These are phyloP conservation scores for Ophion ellenae DNA, from an alignment of 2,888 invertebrate genomes.

Conservation along the genomic window DNA sequence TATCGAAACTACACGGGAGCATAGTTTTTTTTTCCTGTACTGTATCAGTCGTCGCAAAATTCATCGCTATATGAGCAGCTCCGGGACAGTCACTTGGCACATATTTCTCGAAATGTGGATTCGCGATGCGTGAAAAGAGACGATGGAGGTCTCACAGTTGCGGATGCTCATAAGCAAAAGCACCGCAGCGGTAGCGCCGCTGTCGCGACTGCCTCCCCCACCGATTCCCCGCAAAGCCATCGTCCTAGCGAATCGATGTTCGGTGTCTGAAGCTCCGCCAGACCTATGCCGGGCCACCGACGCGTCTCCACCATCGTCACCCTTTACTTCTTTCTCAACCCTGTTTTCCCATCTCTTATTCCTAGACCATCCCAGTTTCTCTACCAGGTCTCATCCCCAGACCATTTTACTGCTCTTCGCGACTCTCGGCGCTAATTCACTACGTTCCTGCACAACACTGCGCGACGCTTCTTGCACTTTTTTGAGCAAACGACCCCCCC, in stretches of 20 bases:
- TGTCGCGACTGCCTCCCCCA: constrained; percentile 66
- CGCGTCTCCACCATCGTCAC: constrained; percentile 35
- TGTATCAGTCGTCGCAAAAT: no score
- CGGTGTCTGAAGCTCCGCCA: constrained; percentile 72
- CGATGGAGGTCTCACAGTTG: constrained; percentile 57
- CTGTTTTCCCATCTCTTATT: background rate
- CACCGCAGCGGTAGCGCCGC: constrained; percentile 69
- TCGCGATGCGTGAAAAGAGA: constrained; percentile 24
- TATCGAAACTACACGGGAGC: no score
- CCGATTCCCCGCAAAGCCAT: constrained; percentile 75
- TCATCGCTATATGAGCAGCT: no score
- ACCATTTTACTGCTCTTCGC: background rate
- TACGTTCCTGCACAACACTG: no score
- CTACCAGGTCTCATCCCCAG: no score
- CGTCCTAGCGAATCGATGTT: constrained; percentile 81
- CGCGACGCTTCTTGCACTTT: no score
- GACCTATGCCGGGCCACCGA: constrained; percentile 66
- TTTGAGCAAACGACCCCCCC: no score
- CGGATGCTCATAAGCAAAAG: constrained; percentile 50
- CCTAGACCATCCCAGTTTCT: no score
- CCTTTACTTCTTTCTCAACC: constrained; percentile 44
- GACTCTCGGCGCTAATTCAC: no score
- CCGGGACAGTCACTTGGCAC: no score
- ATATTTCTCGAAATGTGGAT: background rate
- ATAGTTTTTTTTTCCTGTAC: no score